Percentiles rank a stretch among this genome's conserved stretches.
Evolutionary conservation across 2,888 invertebrate species (phyloP).

Genomic region (Magallana nippona): DNA sequence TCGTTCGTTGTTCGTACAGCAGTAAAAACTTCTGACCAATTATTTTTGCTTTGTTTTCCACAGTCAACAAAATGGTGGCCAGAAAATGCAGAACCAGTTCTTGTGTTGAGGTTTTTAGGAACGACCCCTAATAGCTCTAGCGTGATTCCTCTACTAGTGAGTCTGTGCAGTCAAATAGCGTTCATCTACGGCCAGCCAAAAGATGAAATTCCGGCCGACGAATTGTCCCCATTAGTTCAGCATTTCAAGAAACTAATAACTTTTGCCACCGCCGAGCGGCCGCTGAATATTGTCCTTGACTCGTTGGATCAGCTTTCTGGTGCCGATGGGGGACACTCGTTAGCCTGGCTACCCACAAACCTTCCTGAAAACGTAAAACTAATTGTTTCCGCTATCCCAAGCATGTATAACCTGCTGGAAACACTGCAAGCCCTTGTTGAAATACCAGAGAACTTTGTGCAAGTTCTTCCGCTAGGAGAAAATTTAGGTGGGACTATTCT

Average conservation of each 20-base stretch:
- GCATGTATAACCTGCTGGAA: conserved; percentile 72
- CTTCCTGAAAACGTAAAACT: conserved; percentile 94
- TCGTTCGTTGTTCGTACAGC: too few species aligned
- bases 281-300: conserved; percentile 94
- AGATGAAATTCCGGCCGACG: conserved; percentile 93
- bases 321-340: conserved; percentile 95
- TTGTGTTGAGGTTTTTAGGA: conserved; percentile 94
- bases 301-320: conserved; percentile 98
- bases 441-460: conserved; percentile 67
- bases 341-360: conserved; percentile 96
- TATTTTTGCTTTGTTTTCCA: too few species aligned
- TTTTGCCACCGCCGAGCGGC: conserved; percentile 81
- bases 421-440: conserved; percentile 71
- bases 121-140: conserved; percentile 98
- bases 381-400: conserved; percentile 86
- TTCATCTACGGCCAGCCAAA: conserved; percentile 70
- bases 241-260: conserved; percentile 96
- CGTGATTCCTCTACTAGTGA: conserved; percentile 94
- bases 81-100: conserved; percentile 84
- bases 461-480: conserved; percentile 86
- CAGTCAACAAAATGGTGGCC: conserved; percentile 64
- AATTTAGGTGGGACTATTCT: conserved; percentile 96
- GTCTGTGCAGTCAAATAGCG: conserved; percentile 96
- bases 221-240: conserved; percentile 95
- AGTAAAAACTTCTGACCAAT: too few species aligned